Conservation (phyloP, 2,113 vertebrate species). For the Merops nubicus region DNA sequence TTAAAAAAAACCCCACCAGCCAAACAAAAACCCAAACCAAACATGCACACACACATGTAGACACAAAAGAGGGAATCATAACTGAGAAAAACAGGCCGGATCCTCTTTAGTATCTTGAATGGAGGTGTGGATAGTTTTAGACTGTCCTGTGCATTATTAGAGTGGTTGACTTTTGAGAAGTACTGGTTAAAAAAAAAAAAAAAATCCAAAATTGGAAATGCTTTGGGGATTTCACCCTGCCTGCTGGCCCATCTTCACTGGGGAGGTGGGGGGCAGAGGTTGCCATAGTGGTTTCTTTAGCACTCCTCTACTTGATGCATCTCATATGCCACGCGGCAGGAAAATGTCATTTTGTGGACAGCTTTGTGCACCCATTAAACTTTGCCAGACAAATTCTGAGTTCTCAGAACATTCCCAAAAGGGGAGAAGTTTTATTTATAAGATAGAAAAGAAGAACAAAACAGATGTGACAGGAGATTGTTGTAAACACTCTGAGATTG, state of each 20-base stretch:
- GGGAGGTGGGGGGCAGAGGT: neutral
- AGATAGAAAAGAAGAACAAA: neutral
- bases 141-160: neutral
- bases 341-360: neutral
- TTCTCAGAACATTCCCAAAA: neutral
- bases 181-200: neutral
- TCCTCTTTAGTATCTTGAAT: neutral
- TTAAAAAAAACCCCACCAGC: too few species aligned
- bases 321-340: neutral
- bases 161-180: neutral
- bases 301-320: neutral
- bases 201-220: neutral
- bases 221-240: neutral
- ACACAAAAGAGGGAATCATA: neutral
- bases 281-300: neutral
- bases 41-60: too few species aligned
- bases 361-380: neutral
- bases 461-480: neutral
- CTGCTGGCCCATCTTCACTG: neutral
- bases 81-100: neutral
- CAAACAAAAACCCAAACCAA: neutral
- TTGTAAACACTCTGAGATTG: neutral
- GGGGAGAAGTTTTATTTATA: neutral
- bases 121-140: neutral
- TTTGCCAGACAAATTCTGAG: neutral